phyloP scores from a whole-genome alignment of 2,888 invertebrate genomes.

The Heteromyza rotundicornis region DNA sequence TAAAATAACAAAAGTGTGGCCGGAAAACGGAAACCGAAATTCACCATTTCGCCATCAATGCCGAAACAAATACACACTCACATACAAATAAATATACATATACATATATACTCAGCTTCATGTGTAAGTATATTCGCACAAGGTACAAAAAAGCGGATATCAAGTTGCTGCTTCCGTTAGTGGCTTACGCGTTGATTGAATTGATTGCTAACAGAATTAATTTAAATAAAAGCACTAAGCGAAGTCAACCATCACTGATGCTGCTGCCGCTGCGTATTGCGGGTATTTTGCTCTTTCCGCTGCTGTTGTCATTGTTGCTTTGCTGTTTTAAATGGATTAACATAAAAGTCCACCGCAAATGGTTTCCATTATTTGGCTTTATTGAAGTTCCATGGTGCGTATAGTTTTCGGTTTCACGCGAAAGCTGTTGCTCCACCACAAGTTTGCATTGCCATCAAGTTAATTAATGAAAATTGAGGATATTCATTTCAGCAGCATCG shows the following conservation, averaged over 20 bases:
- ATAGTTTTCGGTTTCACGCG: constrained; percentile 1
- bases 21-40: neutral
- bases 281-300: neutral
- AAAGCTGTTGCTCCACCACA: neutral
- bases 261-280: neutral
- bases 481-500: neutral
- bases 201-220: constrained; percentile 1
- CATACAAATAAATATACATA: neutral
- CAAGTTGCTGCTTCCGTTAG: neutral
- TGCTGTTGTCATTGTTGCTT: neutral
- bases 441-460: neutral
- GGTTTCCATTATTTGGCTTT: constrained; percentile 1
- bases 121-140: neutral
- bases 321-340: neutral
- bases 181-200: neutral
- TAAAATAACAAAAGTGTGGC: neutral
- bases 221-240: neutral
- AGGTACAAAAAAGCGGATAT: neutral
- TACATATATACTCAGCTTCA: neutral
- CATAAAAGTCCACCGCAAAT: constrained; percentile 3
- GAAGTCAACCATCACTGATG: no score
- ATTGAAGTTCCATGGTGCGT: neutral
- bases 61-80: neutral
- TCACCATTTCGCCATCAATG: neutral
- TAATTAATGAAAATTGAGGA: constrained; percentile 3